Percentiles rank a stretch among this genome's conserved stretches.
phyloP scores from a whole-genome alignment of 1,140 invertebrate genomes.

The Cyclargus thomasi region DNA sequence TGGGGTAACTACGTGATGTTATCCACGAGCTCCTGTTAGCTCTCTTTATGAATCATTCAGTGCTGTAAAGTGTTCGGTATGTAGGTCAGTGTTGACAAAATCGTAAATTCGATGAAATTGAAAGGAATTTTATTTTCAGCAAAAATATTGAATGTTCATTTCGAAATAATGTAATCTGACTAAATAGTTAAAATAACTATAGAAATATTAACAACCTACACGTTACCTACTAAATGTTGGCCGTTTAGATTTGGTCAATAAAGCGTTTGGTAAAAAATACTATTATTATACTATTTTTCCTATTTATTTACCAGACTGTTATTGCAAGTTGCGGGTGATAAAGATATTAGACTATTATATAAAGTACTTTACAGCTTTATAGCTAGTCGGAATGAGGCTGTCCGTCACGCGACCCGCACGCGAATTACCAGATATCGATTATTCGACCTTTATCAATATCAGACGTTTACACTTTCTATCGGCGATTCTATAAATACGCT shows the following conservation, averaged over 20 bases:
- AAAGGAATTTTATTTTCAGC: neutral
- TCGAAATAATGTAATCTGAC: too few relatives aligned
- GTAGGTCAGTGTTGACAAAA: constrained; percentile 2
- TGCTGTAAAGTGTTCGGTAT: neutral
- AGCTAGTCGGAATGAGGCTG: neutral
- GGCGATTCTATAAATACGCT: constrained; percentile 47
- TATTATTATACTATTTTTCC: too few relatives aligned
- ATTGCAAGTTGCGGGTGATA: neutral
- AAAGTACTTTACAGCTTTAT: neutral
- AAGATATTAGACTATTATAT: neutral
- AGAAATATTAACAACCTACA: too few relatives aligned
- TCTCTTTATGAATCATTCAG: neutral
- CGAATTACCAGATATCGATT: constrained; percentile 7
- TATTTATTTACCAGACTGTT: too few relatives aligned
- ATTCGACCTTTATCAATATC: constrained; percentile 23
- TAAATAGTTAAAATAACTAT: too few relatives aligned
- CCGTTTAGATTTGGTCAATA: too few relatives aligned
- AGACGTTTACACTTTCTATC: constrained; percentile 50
- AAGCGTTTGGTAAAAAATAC: too few relatives aligned
- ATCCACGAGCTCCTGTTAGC: neutral
- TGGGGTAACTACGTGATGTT: neutral
- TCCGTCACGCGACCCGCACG: constrained; percentile 9
- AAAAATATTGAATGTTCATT: neutral
- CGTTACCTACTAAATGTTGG: too few relatives aligned
- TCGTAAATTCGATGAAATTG: constrained; percentile 1